Evolutionary conservation across 1,140 invertebrate species (phyloP).

Genomic region (Temnothorax nylanderi): DNA sequence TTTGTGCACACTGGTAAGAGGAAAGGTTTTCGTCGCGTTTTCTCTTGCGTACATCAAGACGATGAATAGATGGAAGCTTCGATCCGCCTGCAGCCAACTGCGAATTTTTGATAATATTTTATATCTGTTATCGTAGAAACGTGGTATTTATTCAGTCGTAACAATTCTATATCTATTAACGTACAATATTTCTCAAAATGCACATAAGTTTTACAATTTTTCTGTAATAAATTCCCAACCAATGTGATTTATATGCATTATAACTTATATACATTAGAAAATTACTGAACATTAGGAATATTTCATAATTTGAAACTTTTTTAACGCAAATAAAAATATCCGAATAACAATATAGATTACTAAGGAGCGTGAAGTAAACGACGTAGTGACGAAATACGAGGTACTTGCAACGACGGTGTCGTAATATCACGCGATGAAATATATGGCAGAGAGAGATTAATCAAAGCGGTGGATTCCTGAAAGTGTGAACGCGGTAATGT

Average conservation of each 20-base stretch:
- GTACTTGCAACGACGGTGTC: conserved; percentile 22
- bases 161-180: not conserved
- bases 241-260: not conserved
- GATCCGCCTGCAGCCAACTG: not conserved
- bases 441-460: conserved; percentile 36
- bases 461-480: conserved; percentile 44
- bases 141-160: not conserved
- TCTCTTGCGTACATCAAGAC: too few relatives aligned
- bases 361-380: conserved; percentile 8
- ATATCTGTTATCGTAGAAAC: not conserved
- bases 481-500: conserved; percentile 42
- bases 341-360: not conserved
- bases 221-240: not conserved
- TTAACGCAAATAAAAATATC: conserved; percentile 18
- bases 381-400: conserved; percentile 7
- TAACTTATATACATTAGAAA: not conserved
- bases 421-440: conserved; percentile 40
- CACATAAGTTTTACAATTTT: not conserved
- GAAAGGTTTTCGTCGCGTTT: not conserved
- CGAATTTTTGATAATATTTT: not conserved
- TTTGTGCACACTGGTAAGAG: not conserved
- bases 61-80: not conserved
- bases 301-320: conserved; percentile 1
- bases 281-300: not conserved
- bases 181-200: not conserved